Evolutionary conservation across 2,888 invertebrate species (phyloP), one percentile per base, ranked within the genome.

Genomic region (Monoplex corrugatus): DNA sequence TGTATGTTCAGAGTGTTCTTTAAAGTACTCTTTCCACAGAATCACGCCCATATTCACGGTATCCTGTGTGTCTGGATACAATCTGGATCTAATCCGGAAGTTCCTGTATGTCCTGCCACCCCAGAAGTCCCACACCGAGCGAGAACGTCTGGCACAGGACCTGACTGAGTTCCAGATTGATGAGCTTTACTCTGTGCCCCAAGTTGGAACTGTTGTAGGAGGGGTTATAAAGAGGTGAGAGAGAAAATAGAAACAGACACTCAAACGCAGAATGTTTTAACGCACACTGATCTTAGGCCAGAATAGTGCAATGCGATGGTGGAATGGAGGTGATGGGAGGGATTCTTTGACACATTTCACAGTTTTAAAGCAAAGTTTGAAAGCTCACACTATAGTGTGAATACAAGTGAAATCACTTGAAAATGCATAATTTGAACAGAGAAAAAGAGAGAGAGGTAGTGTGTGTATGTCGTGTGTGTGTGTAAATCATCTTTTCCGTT

Each of bases 11-110:
- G 28, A 68, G 68, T 68, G n/a, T n/a, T 68, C 19, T 75, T 78
- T 78, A 35, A 32, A 35, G 35, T 2, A 72, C 19, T 32, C 38
- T 10, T 78, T 35, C 40, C 23, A n/a, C 93, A 96, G 95, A 72
- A 94, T 96, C 43, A 96, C 96, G 6, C 96, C 96, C 3, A 95
- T 97, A 43, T 96, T 96, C 91, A 94, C 95, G 68, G 98, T 99
- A 83, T 99, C 99, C 43, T 98, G 98, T 95, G 99, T 99, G 0
- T 98, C 97, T 0, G 99, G 99, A 0, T 97, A 97, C 88, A 98
- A 99, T 89, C 92, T 96, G 78, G 97, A 98, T 94, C 97, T 98
- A 19, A 97, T 99, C 40, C 98, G 98, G 92, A 98, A 97, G 90
- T 98, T 98, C 96, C 97, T 99, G 35, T 97, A 98, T 95, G 98